Percentiles rank a stretch among this genome's conserved stretches.
Conservation (phyloP, 2,113 vertebrate genomes). For the Sylvia atricapilla region DNA sequence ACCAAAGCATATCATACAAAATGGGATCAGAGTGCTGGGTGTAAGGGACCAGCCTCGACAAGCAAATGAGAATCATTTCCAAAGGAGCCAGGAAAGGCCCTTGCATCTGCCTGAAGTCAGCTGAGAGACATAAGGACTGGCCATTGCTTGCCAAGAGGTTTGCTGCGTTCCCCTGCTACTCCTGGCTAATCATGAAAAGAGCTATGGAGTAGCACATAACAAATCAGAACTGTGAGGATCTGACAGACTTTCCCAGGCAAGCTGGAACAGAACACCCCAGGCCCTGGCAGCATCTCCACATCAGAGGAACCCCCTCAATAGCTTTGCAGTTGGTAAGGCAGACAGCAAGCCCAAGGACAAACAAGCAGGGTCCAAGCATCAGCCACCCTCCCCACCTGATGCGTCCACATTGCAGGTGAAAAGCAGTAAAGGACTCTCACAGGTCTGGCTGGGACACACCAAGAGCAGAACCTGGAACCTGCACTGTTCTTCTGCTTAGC, state of each 20-base stretch:
- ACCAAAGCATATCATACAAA: neutral
- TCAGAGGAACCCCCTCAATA: neutral
- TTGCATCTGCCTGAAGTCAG: neutral
- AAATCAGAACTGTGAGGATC: neutral
- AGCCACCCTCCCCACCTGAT: neutral
- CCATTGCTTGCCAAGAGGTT: neutral
- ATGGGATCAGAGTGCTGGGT: neutral
- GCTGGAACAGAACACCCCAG: neutral
- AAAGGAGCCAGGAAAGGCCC: neutral
- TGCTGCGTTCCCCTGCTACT: neutral
- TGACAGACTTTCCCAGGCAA: neutral
- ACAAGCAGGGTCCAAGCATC: neutral
- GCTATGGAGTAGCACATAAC: accelerated
- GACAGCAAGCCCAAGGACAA: neutral
- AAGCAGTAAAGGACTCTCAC: neutral
- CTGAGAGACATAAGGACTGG: neutral
- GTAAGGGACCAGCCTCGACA: neutral
- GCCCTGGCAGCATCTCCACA: neutral
- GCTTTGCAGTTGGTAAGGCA: neutral
- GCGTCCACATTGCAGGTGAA: neutral
- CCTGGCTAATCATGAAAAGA: neutral
- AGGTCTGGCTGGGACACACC: neutral
- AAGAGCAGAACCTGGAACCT: neutral
- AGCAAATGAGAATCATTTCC: neutral
- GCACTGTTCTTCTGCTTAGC: neutral